A percentile compares a stretch with the other conserved stretches of the same genome.
Evolutionary conservation across 1,140 invertebrate species (phyloP).

Genomic region (Drosophila aff.): DNA sequence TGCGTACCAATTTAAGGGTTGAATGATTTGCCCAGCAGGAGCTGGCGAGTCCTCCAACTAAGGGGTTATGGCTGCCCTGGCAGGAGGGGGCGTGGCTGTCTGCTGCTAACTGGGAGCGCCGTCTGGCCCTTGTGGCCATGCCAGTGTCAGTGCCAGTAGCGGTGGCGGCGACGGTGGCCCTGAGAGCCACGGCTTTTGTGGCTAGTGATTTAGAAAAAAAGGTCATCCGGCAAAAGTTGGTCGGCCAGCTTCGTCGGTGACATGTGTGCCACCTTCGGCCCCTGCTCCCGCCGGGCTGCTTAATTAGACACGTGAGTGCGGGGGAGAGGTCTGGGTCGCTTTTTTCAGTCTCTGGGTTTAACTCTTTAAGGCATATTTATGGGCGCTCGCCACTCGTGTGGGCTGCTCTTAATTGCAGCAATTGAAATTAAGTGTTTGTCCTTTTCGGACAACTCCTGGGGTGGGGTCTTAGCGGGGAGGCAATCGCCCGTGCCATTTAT

Average conservation of each 20-base stretch:
- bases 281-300: slow-evolving; percentile 33
- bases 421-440: slow-evolving; percentile 79
- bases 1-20: slow-evolving; percentile 84
- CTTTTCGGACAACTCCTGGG: slow-evolving; percentile 40
- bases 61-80: slow-evolving; percentile 8
- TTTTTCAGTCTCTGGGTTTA: slow-evolving; percentile 44
- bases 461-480: slow-evolving; percentile 48
- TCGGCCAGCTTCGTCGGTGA: slow-evolving; percentile 57
- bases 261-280: slow-evolving; percentile 50
- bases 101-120: slow-evolving; percentile 62
- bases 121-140: slow-evolving; percentile 67
- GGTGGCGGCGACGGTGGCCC: slow-evolving; percentile 45
- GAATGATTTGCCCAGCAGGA: slow-evolving; percentile 71
- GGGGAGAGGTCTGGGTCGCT: slow-evolving; percentile 6
- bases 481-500: slow-evolving; percentile 61
- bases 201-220: slow-evolving; percentile 81
- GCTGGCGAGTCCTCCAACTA: slow-evolving; percentile 18
- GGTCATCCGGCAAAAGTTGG: slow-evolving; percentile 71
- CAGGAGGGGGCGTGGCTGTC: slow-evolving; percentile 21
- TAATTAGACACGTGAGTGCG: slow-evolving; percentile 80
- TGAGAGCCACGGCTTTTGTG: slow-evolving; percentile 56
- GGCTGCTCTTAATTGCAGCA: slow-evolving; percentile 77
- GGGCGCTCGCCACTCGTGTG: slow-evolving; percentile 46
- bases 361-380: slow-evolving; percentile 79
- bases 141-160: slow-evolving; percentile 56